These are phyloP conservation scores for Stylophora pistillata DNA, from an alignment of 64 coral and sea anemone species.

Conservation along the genomic window DNA sequence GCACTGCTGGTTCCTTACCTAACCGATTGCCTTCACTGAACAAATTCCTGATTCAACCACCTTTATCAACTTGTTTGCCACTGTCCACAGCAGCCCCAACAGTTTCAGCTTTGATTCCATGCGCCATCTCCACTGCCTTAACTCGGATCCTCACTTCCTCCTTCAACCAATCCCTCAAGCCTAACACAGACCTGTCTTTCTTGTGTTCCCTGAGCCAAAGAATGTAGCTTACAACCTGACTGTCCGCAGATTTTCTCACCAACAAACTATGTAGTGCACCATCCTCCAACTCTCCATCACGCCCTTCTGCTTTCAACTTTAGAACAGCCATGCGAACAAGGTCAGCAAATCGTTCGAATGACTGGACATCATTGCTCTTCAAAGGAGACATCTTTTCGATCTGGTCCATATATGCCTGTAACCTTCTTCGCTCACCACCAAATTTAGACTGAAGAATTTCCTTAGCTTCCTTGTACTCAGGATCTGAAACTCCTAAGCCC, in stretches of 20 bases:
- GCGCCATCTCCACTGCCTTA: background rate
- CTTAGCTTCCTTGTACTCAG: too few relatives aligned
- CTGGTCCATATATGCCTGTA: slow-evolving; percentile 52
- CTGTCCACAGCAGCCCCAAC: background rate
- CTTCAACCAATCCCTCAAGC: too few relatives aligned
- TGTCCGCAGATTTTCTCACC: slow-evolving; percentile 50
- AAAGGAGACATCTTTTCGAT: slow-evolving; percentile 35
- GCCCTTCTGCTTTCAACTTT: slow-evolving; percentile 25
- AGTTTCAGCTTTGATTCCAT: slow-evolving; percentile 23
- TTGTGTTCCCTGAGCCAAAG: slow-evolving; percentile 49
- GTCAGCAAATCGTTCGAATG: slow-evolving; percentile 49
- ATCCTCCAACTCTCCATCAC: slow-evolving; percentile 27
- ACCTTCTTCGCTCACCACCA: slow-evolving; percentile 27
- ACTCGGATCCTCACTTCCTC: too few relatives aligned
- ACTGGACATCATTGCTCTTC: slow-evolving; percentile 17
- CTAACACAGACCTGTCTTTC: too few relatives aligned
- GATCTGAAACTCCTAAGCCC: slow-evolving; percentile 12
- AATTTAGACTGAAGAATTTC: slow-evolving; percentile 23
- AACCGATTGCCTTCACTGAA: slow-evolving; percentile 4
- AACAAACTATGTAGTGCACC: slow-evolving; percentile 45
- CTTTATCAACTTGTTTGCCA: background rate
- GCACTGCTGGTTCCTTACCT: background rate
- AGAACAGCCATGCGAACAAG: slow-evolving; percentile 18
- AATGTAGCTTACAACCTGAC: slow-evolving; percentile 44
- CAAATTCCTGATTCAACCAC: background rate